phyloP scores from a whole-genome alignment of 2,113 vertebrate genomes.

The Phylloscopus trochiloides region DNA sequence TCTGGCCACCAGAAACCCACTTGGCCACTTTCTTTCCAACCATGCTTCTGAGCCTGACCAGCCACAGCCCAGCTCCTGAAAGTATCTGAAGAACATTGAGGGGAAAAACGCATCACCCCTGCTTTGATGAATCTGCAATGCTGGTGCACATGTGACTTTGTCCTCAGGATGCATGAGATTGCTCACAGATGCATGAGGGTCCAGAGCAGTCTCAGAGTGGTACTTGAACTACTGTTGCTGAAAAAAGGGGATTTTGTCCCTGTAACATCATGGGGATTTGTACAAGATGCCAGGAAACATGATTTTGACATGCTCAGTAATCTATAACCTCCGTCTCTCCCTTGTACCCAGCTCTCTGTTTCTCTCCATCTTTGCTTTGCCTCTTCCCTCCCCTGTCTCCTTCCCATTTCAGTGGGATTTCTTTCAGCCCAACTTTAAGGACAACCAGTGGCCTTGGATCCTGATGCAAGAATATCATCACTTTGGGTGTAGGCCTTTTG shows the following conservation, averaged over 20 bases:
- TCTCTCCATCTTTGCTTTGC: background rate
- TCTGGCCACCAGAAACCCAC: background rate
- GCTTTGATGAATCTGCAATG: background rate
- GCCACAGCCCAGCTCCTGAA: background rate
- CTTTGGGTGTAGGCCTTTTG: background rate
- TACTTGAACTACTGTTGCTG: background rate
- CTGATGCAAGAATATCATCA: background rate
- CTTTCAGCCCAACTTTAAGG: background rate
- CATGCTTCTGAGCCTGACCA: accelerated
- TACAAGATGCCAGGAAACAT: background rate
- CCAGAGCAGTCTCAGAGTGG: background rate
- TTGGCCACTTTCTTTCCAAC: background rate
- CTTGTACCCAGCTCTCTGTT: background rate
- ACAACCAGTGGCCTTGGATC: background rate
- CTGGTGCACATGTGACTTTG: background rate
- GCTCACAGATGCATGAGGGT: accelerated
- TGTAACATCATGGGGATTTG: background rate
- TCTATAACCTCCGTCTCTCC: background rate
- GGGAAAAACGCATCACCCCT: accelerated
- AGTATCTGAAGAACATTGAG: background rate
- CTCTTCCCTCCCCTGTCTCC: background rate
- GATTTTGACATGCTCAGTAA: background rate
- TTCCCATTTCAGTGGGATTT: background rate
- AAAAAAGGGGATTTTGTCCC: background rate
- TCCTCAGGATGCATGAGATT: background rate